Evolutionary conservation across 2,797 vertebrate species (phyloP).

Genomic region (Anomalospiza imberbis): DNA sequence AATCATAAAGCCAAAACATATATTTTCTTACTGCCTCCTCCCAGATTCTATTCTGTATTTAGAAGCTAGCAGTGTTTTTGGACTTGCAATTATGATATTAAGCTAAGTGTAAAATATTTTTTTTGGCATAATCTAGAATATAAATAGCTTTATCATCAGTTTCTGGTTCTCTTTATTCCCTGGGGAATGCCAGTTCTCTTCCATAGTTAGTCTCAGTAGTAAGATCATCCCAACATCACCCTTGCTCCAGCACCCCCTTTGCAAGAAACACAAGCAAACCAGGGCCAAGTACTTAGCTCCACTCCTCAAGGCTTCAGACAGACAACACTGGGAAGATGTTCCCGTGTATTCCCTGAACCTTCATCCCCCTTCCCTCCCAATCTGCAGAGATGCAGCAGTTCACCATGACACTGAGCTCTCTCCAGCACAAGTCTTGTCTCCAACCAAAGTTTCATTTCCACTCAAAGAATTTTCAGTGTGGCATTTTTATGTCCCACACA

Average conservation of each 20-base stretch:
- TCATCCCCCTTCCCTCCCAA: neutral
- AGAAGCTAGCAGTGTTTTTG: conserved; percentile 53
- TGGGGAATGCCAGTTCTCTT: neutral
- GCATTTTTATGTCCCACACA: neutral
- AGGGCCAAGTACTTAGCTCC: neutral
- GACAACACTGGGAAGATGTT: neutral
- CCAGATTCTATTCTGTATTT: conserved; percentile 65
- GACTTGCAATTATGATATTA: conserved; percentile 44
- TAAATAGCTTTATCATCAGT: conserved; percentile 28
- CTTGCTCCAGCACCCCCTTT: neutral
- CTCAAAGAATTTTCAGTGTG: neutral
- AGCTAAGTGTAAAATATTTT: conserved; percentile 64
- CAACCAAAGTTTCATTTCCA: neutral
- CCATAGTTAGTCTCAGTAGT: neutral
- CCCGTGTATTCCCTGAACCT: neutral
- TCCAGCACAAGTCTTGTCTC: neutral
- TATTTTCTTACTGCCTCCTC: conserved; percentile 62
- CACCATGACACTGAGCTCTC: neutral
- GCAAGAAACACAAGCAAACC: neutral
- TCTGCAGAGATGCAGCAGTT: neutral
- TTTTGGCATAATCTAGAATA: conserved; percentile 40
- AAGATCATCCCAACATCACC: neutral
- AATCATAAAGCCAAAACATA: conserved; percentile 62
- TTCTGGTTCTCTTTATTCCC: conserved; percentile 8
- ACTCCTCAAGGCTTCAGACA: neutral